A percentile compares a stretch with the other conserved stretches of the same genome.
phyloP scores from a whole-genome alignment of 2,888 invertebrate species.

The Zeuzera pyrina region DNA sequence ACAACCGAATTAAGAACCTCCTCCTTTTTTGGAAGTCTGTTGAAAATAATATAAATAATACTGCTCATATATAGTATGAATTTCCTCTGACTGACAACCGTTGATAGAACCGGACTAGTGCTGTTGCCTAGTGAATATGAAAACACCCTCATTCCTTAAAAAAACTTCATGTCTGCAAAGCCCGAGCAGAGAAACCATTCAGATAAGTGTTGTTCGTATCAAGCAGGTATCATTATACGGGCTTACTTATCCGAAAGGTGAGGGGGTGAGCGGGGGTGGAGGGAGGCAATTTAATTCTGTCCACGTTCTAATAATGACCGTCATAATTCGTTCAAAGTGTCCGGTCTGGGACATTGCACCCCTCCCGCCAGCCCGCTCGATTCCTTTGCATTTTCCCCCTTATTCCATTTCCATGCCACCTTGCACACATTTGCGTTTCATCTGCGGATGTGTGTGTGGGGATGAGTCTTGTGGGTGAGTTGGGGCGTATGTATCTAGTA shows the following conservation, averaged over 20 bases:
- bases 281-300: conserved; percentile 76
- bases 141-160: too few species aligned
- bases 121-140: too few species aligned
- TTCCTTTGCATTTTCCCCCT: conserved; percentile 69
- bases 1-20: too few species aligned
- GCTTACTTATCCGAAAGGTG: conserved; percentile 64
- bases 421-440: conserved; percentile 62
- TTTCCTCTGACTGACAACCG: too few species aligned
- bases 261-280: conserved; percentile 24
- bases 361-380: conserved; percentile 49
- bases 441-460: conserved; percentile 21
- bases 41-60: too few species aligned
- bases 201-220: conserved; percentile 59
- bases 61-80: too few species aligned
- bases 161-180: too few species aligned
- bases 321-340: conserved; percentile 77
- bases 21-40: too few species aligned
- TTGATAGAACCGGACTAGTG: too few species aligned
- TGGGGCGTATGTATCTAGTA: neutral
- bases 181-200: too few species aligned
- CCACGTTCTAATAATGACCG: conserved; percentile 77
- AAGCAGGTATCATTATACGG: conserved; percentile 70
- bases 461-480: conserved; percentile 3
- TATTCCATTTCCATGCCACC: conserved; percentile 71
- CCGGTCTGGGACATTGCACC: conserved; percentile 69